These are phyloP conservation scores for Epinephelus malabaricus DNA, from an alignment of 2,797 vertebrate species.

Conservation along the genomic window DNA sequence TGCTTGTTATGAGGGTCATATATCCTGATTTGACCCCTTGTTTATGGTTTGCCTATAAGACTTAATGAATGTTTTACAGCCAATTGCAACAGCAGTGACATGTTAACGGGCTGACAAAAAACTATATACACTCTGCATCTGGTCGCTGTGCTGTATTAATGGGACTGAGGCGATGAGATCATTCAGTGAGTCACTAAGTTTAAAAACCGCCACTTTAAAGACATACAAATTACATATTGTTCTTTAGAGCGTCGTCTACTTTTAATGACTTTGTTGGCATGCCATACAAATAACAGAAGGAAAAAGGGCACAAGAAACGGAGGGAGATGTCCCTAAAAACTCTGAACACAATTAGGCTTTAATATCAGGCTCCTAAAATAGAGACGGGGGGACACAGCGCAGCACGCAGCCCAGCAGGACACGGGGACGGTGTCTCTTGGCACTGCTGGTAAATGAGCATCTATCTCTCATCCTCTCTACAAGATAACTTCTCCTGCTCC, in stretches of 20 bases:
- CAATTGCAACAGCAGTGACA: constrained; percentile 42
- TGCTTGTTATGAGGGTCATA: constrained; percentile 66
- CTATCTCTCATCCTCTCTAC: constrained; percentile 54
- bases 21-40: constrained; percentile 64
- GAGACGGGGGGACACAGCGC: constrained; percentile 60
- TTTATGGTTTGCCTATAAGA: constrained; percentile 67
- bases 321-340: constrained; percentile 44
- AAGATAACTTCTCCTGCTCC: constrained; percentile 72
- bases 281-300: background rate
- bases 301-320: constrained; percentile 25
- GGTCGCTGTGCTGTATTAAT: constrained; percentile 12
- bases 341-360: constrained; percentile 64
- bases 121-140: constrained; percentile 35
- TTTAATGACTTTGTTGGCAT: constrained; percentile 20
- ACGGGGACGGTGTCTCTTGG: constrained; percentile 62
- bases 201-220: constrained; percentile 1
- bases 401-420: constrained; percentile 65
- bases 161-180: constrained; percentile 21
- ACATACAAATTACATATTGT: constrained; percentile 8
- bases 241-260: background rate
- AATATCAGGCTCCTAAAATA: constrained; percentile 75
- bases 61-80: constrained; percentile 77
- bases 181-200: background rate
- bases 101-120: constrained; percentile 49
- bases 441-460: constrained; percentile 66